These are phyloP conservation scores for Zosterops japonicus DNA, from an alignment of 2,113 vertebrate species.

Conservation along the genomic window DNA sequence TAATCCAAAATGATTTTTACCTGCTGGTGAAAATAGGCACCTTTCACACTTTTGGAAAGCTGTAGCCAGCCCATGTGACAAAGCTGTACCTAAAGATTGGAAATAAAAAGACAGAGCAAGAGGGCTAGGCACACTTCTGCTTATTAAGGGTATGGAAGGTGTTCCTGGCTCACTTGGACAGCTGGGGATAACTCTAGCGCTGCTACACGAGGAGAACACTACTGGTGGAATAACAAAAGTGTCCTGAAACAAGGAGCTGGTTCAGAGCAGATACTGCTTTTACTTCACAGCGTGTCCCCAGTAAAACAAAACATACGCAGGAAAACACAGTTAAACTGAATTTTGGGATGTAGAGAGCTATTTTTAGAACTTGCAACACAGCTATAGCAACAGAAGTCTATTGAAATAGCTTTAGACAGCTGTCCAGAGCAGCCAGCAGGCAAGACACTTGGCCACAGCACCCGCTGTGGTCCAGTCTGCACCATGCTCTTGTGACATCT, in stretches of 20 bases:
- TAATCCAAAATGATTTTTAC: background rate
- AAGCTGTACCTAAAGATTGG: background rate
- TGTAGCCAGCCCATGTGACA: rapidly evolving
- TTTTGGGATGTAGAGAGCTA: background rate
- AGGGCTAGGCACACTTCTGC: background rate
- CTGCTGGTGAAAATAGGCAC: background rate
- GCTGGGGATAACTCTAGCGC: background rate
- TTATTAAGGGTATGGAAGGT: background rate
- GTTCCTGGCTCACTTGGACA: background rate
- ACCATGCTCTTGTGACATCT: background rate
- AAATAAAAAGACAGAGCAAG: background rate
- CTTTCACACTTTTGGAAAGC: background rate
- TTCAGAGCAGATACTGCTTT: background rate
- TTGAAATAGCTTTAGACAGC: background rate
- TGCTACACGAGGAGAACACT: rapidly evolving
- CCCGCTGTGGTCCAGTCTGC: background rate
- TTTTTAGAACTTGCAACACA: background rate
- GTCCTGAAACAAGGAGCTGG: background rate
- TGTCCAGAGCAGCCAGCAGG: background rate
- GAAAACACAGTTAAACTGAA: background rate
- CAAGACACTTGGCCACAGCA: background rate
- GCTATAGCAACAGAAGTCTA: background rate
- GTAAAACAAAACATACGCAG: background rate
- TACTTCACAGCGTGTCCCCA: background rate
- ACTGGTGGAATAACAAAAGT: background rate